Base-by-base conservation (phyloP, 2,888 invertebrate species). In the Thalpophila matura region DNA sequence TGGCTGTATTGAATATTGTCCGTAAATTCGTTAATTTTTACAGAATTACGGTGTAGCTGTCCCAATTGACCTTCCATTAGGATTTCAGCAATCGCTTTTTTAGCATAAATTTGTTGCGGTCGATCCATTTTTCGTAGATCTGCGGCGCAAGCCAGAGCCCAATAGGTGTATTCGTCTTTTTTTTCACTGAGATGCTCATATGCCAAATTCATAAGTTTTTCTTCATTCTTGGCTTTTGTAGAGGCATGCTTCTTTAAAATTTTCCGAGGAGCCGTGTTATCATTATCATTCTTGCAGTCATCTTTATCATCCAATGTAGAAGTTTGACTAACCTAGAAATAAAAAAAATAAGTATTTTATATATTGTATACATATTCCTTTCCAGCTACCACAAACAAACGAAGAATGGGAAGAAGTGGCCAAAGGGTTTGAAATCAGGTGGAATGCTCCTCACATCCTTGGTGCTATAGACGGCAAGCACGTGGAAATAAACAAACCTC, bases 81-180 rank as follows among this genome's bases (percentile, higher is more conserved):
- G 20, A 74, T 68, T 24, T 67, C 74, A 58, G 70, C 67, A 51
- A 74, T 70, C 14, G 67, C 70, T 62, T 29, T 70, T 70, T 74
- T 71, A 31, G 74, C 74, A 65, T 43, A 74, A 31, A 71, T 62
- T 63, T 68, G 67, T 71, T 74, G 71, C 29, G 65, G 31, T 43
- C 43, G 33, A n/a, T 71, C 63, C 68, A 74, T 74, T 60, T 63
- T 74, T 40, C 16, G 45, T 27, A 45, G 45, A 57, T 74, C 68
- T 22, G 67, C 57, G 18, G 68, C 74, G 37, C 65, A 65, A 35
- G 74, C 59, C 68, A 71, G 43, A 43, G 60, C 70, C 67, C 68
- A 74, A 35, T 68, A 33, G 7, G 37, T 50, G 42, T 54, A 57
- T 43, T 51, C 56, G 42, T 59, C 59, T 38, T 22, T 37, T 46